Percentiles rank a stretch among this genome's conserved stretches.
phyloP scores from a whole-genome alignment of 2,888 invertebrate species.

The Leucophenga maculata region DNA sequence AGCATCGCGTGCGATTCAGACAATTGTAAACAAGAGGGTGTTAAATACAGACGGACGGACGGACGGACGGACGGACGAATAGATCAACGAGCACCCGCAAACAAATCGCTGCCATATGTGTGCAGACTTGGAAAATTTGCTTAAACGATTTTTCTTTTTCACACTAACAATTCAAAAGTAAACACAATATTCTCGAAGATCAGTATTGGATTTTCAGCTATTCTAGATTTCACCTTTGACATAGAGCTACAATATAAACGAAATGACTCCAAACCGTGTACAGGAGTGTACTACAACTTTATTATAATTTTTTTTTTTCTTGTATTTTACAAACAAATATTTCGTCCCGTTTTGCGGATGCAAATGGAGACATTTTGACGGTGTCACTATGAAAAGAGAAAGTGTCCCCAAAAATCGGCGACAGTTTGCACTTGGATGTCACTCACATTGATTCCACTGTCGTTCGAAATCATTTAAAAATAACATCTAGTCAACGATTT shows the following conservation, averaged over 20 bases:
- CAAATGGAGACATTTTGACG: not conserved
- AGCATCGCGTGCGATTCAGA: slow-evolving; percentile 49
- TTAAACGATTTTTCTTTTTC: slow-evolving; percentile 30
- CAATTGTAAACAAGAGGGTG: slow-evolving; percentile 20
- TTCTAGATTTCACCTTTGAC: no score
- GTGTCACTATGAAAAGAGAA: slow-evolving; percentile 15
- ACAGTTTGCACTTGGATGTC: slow-evolving; percentile 56
- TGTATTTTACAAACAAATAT: not conserved
- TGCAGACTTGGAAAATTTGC: slow-evolving; percentile 55
- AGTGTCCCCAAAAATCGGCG: slow-evolving; percentile 36
- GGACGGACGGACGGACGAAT: not conserved
- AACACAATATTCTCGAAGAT: no score
- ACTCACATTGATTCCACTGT: slow-evolving; percentile 52
- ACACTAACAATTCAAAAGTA: no score
- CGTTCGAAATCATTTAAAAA: slow-evolving; percentile 58
- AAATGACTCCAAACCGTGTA: no score
- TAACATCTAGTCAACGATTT: slow-evolving; percentile 51
- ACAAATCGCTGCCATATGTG: slow-evolving; percentile 56
- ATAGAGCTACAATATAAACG: no score
- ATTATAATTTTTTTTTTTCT: no score
- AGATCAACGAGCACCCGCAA: slow-evolving; percentile 40
- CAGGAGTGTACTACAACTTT: no score
- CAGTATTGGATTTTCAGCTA: no score
- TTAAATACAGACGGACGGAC: not conserved
- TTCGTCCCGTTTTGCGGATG: slow-evolving; percentile 16